Percentiles rank a stretch among this genome's conserved stretches.
Conservation (phyloP, 2,888 invertebrate species). For the Drosophila picticornis region DNA sequence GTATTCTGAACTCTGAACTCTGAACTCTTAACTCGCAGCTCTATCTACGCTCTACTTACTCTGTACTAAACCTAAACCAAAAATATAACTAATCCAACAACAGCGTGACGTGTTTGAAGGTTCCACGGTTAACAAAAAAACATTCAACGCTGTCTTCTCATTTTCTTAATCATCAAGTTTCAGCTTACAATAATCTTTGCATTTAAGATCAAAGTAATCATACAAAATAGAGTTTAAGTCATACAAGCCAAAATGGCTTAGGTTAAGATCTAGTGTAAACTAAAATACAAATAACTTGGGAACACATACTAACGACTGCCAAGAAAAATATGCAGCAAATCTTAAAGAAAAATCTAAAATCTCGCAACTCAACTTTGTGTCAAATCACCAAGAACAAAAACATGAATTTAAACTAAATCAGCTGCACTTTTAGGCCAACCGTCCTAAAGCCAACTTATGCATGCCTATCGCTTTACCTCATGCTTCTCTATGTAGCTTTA, state of each 20-base stretch:
- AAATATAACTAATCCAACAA: conserved; percentile 38
- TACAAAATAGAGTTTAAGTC: conserved; percentile 60
- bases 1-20: conserved; percentile 33
- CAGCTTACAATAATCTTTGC: conserved; percentile 63
- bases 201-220: conserved; percentile 61
- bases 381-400: conserved; percentile 16
- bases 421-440: conserved; percentile 30
- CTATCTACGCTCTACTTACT: conserved; percentile 50
- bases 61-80: conserved; percentile 41
- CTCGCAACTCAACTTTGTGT: conserved; percentile 19
- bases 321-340: conserved; percentile 14
- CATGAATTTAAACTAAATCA: conserved; percentile 2
- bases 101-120: conserved; percentile 13
- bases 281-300: conserved; percentile 54
- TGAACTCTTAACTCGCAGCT: conserved; percentile 34
- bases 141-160: conserved; percentile 6
- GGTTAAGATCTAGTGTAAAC: conserved; percentile 69
- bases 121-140: conserved; percentile 3
- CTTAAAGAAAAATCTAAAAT: conserved; percentile 13
- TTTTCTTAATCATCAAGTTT: conserved; percentile 54
- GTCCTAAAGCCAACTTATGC: conserved; percentile 48
- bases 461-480: conserved; percentile 49
- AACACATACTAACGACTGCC: conserved; percentile 65
- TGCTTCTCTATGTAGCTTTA: conserved; percentile 57
- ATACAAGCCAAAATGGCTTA: conserved; percentile 46